Conservation (phyloP, 2,113 vertebrate genomes). For the Hyperoodon ampullatus region DNA sequence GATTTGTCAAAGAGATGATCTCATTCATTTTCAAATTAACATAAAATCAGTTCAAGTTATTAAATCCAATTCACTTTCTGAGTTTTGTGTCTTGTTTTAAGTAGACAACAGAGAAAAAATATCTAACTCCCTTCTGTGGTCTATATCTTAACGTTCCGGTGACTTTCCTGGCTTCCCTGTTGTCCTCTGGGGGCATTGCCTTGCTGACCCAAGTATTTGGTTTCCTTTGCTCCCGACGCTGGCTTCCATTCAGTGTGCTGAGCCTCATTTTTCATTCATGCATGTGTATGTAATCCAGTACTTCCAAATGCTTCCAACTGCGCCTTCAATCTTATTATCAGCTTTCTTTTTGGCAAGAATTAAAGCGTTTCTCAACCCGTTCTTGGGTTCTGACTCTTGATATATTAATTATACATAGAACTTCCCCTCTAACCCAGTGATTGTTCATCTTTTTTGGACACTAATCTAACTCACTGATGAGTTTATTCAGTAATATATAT, state of each 20-base stretch:
- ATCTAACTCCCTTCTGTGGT: background rate
- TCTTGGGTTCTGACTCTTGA: background rate
- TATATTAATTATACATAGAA: background rate
- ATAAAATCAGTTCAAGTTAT: slow-evolving; percentile 15
- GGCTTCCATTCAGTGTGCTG: background rate
- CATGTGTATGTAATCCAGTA: background rate
- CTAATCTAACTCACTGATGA: background rate
- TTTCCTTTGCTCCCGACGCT: background rate
- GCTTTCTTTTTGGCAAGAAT: background rate
- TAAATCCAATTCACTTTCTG: background rate
- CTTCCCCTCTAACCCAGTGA: background rate
- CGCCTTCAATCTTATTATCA: background rate
- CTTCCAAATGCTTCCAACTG: background rate
- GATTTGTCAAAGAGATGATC: background rate
- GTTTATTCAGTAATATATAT: background rate
- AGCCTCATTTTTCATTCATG: background rate
- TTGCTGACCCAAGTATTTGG: background rate
- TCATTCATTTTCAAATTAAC: background rate
- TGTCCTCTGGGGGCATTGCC: background rate
- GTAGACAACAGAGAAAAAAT: background rate
- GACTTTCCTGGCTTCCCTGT: background rate
- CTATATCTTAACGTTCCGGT: background rate
- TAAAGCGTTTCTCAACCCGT: background rate
- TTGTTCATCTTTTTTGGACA: background rate
- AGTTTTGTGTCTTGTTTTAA: background rate